Percentiles rank a stretch among this genome's conserved stretches.
Conservation (phyloP, 2,797 vertebrate genomes). For the Gephyroberyx darwinii region DNA sequence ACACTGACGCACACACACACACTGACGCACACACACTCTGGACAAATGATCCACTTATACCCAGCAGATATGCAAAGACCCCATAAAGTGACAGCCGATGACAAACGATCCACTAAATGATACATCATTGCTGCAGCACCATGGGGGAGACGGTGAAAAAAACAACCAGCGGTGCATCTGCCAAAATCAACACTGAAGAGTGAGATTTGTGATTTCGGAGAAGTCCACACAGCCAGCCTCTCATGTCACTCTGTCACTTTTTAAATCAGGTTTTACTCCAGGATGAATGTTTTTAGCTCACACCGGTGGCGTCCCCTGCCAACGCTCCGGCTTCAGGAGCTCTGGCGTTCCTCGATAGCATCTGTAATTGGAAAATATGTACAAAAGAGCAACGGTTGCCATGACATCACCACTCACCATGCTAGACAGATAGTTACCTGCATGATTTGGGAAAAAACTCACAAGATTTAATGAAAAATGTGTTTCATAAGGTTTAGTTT, state of each 20-base stretch:
- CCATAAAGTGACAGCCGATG: conserved; percentile 41
- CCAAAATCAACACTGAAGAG: conserved; percentile 7
- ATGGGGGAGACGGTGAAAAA: conserved; percentile 5
- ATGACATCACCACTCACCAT: too few species aligned
- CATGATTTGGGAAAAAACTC: too few species aligned
- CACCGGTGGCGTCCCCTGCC: neutral
- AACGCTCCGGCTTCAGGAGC: neutral
- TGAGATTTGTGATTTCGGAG: neutral
- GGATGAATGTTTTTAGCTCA: conserved; percentile 11
- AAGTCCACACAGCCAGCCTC: neutral
- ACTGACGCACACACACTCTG: conserved; percentile 17
- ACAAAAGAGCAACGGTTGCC: neutral
- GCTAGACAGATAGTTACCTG: too few species aligned
- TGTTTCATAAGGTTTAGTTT: too few species aligned
- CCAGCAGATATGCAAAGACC: conserved; percentile 47
- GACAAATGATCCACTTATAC: conserved; percentile 51
- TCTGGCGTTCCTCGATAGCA: neutral
- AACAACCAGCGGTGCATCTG: conserved; percentile 1
- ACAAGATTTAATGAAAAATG: too few species aligned
- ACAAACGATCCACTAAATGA: conserved; percentile 50
- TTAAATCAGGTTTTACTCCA: conserved; percentile 4
- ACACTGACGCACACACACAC: conserved; percentile 24
- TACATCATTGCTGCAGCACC: conserved; percentile 31
- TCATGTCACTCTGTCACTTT: conserved; percentile 2
- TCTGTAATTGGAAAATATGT: conserved; percentile 13